These are phyloP conservation scores for Papilio machaon DNA, from an alignment of 1,140 invertebrate species.

Conservation along the genomic window DNA sequence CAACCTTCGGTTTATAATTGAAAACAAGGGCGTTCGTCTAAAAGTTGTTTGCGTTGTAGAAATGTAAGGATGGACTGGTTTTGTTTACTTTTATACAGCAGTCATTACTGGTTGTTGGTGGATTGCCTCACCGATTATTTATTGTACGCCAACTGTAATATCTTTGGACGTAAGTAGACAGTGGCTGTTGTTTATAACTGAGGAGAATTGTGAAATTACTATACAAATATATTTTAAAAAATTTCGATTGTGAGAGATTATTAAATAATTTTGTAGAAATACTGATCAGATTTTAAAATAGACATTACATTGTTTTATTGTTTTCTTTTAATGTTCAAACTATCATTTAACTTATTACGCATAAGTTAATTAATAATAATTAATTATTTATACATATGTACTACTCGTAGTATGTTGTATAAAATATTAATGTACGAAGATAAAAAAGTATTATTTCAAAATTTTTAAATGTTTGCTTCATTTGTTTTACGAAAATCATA, in stretches of 20 bases:
- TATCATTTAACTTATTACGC: neutral
- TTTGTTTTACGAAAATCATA: no score
- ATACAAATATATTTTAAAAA: constrained; percentile 6
- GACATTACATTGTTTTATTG: neutral
- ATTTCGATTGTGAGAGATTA: neutral
- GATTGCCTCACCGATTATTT: constrained; percentile 36
- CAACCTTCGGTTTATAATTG: constrained; percentile 9
- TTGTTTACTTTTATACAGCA: constrained; percentile 26
- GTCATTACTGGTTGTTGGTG: constrained; percentile 31
- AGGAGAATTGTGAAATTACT: constrained; percentile 24
- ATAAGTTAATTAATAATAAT: neutral
- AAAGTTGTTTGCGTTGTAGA: constrained; percentile 23
- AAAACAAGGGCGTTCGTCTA: constrained; percentile 19
- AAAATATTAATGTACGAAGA: no score
- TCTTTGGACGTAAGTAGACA: constrained; percentile 37
- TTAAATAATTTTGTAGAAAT: neutral
- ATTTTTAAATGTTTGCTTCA: no score
- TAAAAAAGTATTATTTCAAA: no score
- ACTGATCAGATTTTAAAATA: neutral
- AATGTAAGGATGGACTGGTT: constrained; percentile 18
- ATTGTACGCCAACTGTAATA: constrained; percentile 19
- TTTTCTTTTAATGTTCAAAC: no score
- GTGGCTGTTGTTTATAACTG: constrained; percentile 28
- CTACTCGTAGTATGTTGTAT: no score
- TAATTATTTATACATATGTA: neutral